phyloP scores from a whole-genome alignment of 2,888 invertebrate species.

The Axea sp. region DNA sequence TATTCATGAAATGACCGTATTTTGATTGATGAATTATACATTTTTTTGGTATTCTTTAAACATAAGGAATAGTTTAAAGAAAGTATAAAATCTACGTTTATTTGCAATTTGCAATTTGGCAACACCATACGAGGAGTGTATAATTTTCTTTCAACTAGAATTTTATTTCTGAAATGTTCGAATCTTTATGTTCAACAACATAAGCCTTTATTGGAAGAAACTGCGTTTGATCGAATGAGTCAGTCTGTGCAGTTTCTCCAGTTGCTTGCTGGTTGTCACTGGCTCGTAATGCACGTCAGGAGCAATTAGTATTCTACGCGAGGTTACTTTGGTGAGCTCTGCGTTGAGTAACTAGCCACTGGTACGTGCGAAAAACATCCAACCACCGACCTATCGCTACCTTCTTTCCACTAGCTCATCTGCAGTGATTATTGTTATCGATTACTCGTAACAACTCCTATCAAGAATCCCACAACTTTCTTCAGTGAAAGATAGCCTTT shows the following conservation, averaged over 20 bases:
- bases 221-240: slow-evolving; percentile 30
- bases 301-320: slow-evolving; percentile 57
- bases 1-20: too few species aligned
- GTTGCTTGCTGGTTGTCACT: slow-evolving; percentile 22
- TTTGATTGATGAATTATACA: too few species aligned
- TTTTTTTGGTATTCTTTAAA: too few species aligned
- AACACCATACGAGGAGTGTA: too few species aligned
- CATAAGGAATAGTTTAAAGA: too few species aligned
- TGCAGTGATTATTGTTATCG: slow-evolving; percentile 36
- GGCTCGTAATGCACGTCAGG: slow-evolving; percentile 44
- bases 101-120: too few species aligned
- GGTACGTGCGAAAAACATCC: slow-evolving; percentile 44
- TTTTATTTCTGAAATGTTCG: neutral
- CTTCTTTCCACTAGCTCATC: slow-evolving; percentile 32
- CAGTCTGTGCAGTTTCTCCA: slow-evolving; percentile 12
- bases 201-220: slow-evolving; percentile 9
- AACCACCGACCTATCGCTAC: slow-evolving; percentile 24
- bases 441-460: slow-evolving; percentile 7
- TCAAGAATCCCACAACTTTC: slow-evolving; percentile 8
- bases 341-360: slow-evolving; percentile 14
- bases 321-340: slow-evolving; percentile 47
- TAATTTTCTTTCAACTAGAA: too few species aligned
- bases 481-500: neutral
- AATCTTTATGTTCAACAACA: neutral
- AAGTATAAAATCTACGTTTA: too few species aligned